Conservation (phyloP, 1,140 invertebrate genomes). For the Zelostemma sp. region DNA sequence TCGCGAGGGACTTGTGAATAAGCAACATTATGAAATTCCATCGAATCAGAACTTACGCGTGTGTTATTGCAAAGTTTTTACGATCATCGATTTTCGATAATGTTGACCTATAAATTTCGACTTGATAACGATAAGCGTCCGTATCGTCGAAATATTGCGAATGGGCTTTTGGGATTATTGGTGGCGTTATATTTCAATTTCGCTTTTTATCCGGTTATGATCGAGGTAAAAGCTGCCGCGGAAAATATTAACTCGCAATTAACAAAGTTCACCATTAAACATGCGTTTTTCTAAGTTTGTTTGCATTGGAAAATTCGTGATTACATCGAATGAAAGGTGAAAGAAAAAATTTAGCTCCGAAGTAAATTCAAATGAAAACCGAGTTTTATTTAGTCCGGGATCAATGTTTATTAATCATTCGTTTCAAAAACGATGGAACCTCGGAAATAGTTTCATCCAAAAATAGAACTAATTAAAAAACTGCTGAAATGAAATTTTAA, state of each 20-base stretch:
- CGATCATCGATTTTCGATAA: constrained; percentile 50
- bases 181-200: constrained; percentile 38
- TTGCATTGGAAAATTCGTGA: no score
- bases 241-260: no score
- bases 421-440: no score
- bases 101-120: constrained; percentile 48
- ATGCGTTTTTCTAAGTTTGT: no score
- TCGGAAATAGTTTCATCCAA: no score
- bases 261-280: no score
- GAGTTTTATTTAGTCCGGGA: no score
- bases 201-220: constrained; percentile 1
- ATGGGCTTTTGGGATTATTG: constrained; percentile 45
- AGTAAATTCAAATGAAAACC: no score
- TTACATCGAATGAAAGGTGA: no score
- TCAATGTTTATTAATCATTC: no score
- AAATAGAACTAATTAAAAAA: no score
- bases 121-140: constrained; percentile 49
- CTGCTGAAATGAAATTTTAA: no score
- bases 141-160: constrained; percentile 43
- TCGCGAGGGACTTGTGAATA: constrained; percentile 39
- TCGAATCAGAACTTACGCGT: constrained; percentile 36
- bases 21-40: constrained; percentile 32
- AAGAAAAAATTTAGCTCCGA: background rate
- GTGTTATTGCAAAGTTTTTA: constrained; percentile 38
- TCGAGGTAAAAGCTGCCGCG: background rate